These are phyloP conservation scores for Otis tarda DNA, from an alignment of 2,113 vertebrate species.

Conservation along the genomic window DNA sequence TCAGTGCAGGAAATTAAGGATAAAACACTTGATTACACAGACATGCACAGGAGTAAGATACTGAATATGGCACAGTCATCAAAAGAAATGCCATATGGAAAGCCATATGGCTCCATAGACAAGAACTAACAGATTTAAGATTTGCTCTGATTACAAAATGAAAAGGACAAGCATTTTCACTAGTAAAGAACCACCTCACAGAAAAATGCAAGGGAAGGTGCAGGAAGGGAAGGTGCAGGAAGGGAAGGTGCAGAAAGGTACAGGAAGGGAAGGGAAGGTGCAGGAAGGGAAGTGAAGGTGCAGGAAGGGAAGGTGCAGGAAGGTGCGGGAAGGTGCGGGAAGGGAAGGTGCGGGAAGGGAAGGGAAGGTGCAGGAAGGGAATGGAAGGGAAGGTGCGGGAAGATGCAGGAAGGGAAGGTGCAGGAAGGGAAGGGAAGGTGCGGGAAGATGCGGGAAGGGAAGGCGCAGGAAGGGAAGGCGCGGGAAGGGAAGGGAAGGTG, in stretches of 20 bases:
- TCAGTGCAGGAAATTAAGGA: slow-evolving; percentile 38
- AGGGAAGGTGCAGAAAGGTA: not conserved
- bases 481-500: not conserved
- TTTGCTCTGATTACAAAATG: not conserved
- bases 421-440: not conserved
- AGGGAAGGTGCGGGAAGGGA: not conserved
- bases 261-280: not conserved
- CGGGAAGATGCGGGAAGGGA: too few relatives aligned
- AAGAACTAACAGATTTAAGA: slow-evolving; percentile 23
- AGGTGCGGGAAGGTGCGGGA: not conserved
- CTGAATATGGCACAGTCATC: slow-evolving; percentile 38
- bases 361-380: not conserved
- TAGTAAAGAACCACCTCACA: not conserved
- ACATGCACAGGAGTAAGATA: slow-evolving; percentile 9
- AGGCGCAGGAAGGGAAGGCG: not conserved
- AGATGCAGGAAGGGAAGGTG: too few relatives aligned
- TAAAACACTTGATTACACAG: slow-evolving; percentile 56
- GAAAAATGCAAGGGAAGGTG: not conserved
- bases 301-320: not conserved
- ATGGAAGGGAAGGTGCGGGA: not conserved
- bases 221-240: not conserved
- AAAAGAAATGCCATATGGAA: slow-evolving; percentile 62
- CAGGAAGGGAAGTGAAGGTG: not conserved
- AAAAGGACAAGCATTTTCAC: not conserved
- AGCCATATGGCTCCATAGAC: slow-evolving; percentile 42